Conservation (phyloP, 2,113 vertebrate genomes). For the Ameiurus melas region DNA sequence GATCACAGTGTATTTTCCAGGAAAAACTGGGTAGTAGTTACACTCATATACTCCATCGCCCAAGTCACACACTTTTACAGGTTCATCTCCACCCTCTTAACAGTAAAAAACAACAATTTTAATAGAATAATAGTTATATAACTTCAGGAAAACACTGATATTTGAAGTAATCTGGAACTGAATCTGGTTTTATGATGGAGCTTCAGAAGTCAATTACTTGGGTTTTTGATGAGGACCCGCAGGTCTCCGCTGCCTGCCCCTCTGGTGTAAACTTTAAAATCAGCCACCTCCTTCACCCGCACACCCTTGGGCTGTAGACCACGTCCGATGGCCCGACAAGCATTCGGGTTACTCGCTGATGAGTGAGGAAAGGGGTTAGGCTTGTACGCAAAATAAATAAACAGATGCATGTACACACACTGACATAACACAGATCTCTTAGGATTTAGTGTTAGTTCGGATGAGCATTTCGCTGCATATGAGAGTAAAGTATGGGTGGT, state of each 20-base stretch:
- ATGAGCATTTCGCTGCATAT: neutral
- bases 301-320: conserved; percentile 85
- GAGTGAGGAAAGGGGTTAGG: conserved; percentile 16
- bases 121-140: neutral
- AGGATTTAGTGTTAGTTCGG: conserved; percentile 37
- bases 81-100: conserved; percentile 85
- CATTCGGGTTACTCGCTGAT: conserved; percentile 82
- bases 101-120: neutral
- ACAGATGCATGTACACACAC: neutral
- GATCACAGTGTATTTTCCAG: conserved; percentile 82
- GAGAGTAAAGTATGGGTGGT: neutral
- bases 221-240: conserved; percentile 77
- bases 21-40: conserved; percentile 82
- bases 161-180: neutral
- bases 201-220: conserved; percentile 71
- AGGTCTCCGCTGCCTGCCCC: conserved; percentile 82
- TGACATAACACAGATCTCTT: neutral
- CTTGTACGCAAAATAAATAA: neutral
- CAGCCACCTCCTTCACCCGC: conserved; percentile 81
- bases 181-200: neutral
- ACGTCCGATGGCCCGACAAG: conserved; percentile 81
- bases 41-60: conserved; percentile 84
- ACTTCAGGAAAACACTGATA: neutral
- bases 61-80: conserved; percentile 79
- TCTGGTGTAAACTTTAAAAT: conserved; percentile 85